Evolutionary conservation across 2,797 vertebrate genomes (phyloP).

Genomic region (Spinibarbus caldwelli): DNA sequence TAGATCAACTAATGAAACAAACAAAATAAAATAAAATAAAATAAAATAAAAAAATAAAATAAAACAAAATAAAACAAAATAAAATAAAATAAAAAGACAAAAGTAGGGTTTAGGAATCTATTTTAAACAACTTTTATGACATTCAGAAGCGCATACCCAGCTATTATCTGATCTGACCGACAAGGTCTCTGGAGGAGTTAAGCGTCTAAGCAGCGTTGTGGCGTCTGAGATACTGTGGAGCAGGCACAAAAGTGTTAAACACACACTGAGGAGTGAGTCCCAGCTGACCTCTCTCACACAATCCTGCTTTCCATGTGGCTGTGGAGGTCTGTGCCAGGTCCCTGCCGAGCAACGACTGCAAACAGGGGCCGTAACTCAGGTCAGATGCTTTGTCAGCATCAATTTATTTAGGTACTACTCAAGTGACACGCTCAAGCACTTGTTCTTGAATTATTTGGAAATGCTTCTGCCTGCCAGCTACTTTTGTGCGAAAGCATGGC

Average conservation of each 20-base stretch:
- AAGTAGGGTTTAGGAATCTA: not conserved
- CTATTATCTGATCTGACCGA: not conserved
- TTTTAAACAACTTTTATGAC: not conserved
- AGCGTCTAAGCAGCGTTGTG: not conserved
- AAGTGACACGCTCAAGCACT: constrained; percentile 53
- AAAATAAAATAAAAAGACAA: not conserved
- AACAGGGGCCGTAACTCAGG: constrained; percentile 62
- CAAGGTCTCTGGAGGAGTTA: not conserved
- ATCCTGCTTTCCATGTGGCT: constrained; percentile 59
- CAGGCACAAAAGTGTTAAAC: constrained; percentile 55
- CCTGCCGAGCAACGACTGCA: constrained; percentile 48
- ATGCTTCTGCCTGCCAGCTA: constrained; percentile 58
- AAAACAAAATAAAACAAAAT: no score
- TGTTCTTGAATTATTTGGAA: constrained; percentile 68
- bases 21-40: not conserved
- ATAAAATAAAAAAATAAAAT: not conserved
- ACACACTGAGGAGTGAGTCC: constrained; percentile 63
- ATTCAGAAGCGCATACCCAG: not conserved
- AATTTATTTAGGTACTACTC: constrained; percentile 67
- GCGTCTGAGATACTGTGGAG: constrained; percentile 17
- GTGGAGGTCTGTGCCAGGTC: constrained; percentile 62
- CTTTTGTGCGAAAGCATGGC: constrained; percentile 64
- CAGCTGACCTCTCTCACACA: constrained; percentile 58
- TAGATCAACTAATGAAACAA: not conserved
- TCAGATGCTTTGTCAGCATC: constrained; percentile 77